These are phyloP conservation scores for Triops longicaudatus DNA, from an alignment of 1,140 invertebrate species.

Conservation along the genomic window DNA sequence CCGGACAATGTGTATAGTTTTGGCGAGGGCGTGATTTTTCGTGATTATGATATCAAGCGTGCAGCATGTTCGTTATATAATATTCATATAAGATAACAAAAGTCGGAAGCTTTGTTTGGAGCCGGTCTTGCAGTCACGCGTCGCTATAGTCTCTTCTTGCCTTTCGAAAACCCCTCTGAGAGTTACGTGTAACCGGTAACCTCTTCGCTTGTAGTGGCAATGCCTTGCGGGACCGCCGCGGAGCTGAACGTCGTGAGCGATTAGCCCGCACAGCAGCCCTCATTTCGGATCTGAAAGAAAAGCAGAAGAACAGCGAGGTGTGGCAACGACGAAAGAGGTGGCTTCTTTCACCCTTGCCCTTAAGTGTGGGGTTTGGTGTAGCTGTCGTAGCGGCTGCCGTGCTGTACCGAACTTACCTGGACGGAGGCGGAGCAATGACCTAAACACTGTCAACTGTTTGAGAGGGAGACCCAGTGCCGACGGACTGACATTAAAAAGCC, in stretches of 20 bases:
- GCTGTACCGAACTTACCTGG: not conserved
- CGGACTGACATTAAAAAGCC: not conserved
- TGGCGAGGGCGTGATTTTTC: not conserved
- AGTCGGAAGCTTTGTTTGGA: not conserved
- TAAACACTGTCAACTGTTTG: not conserved
- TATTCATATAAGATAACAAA: not conserved
- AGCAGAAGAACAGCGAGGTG: constrained; percentile 1
- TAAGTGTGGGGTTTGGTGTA: not conserved
- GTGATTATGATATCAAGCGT: not conserved
- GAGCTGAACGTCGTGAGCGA: not conserved
- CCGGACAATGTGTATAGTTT: not conserved
- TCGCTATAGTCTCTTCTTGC: not conserved
- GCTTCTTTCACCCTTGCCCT: not conserved
- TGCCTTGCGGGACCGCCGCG: not conserved
- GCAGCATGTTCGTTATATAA: not conserved
- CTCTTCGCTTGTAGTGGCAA: not conserved
- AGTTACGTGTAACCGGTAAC: not conserved
- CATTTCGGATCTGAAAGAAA: constrained; percentile 8
- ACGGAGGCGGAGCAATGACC: not conserved
- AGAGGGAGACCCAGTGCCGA: not conserved
- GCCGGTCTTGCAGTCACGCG: not conserved
- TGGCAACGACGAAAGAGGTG: constrained; percentile 10
- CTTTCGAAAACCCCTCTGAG: not conserved
- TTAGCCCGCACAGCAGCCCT: constrained; percentile 1
- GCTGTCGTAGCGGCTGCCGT: not conserved